Conservation (phyloP, 2,797 vertebrate genomes). For the Corythornis leucogaster region DNA sequence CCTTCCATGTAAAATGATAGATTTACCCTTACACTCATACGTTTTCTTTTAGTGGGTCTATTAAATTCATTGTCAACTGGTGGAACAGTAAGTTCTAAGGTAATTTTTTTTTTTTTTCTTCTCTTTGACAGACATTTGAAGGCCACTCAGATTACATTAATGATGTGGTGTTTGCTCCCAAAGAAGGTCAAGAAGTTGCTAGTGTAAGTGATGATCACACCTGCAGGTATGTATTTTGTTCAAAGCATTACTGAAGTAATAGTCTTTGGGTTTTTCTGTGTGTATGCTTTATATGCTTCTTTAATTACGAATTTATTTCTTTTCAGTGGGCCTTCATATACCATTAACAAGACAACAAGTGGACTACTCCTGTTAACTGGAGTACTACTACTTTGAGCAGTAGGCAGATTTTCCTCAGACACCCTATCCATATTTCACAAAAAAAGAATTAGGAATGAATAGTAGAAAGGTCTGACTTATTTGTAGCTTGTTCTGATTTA, state of each 20-base stretch:
- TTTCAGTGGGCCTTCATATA: not conserved
- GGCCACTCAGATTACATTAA: slow-evolving; percentile 96
- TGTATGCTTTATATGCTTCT: not conserved
- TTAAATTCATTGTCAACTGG: not conserved
- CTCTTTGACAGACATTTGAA: slow-evolving; percentile 83
- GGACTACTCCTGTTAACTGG: not conserved
- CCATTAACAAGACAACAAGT: not conserved
- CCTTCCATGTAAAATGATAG: not conserved
- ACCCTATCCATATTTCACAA: not conserved
- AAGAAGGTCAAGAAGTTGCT: slow-evolving; percentile 92
- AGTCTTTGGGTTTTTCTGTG: not conserved
- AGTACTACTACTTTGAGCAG: not conserved
- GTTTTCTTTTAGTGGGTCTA: not conserved
- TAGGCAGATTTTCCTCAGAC: not conserved
- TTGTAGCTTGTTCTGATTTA: not conserved
- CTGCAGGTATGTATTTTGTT: slow-evolving; percentile 87
- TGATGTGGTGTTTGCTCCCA: slow-evolving; percentile 93
- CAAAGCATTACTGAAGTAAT: not conserved
- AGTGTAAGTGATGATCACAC: slow-evolving; percentile 98
- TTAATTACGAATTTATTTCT: not conserved
- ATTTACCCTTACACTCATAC: not conserved
- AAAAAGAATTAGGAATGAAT: not conserved
- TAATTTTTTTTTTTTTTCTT: not conserved
- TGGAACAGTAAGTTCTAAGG: not conserved
- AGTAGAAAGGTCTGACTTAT: not conserved